Evolutionary conservation across 2,888 invertebrate genomes (phyloP).

Genomic region (Desoria tigrina): DNA sequence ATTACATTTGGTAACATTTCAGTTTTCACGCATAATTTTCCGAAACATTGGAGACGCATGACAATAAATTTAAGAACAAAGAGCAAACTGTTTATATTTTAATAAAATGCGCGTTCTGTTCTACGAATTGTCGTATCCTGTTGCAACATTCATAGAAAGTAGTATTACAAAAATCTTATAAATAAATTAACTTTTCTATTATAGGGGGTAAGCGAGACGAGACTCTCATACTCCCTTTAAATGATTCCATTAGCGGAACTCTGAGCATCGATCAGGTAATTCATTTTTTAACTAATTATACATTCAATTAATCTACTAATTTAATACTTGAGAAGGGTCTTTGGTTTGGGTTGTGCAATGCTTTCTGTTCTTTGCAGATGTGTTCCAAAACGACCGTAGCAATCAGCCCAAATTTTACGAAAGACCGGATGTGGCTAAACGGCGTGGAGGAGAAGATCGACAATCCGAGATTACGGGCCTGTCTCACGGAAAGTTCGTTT

Average conservation of each 20-base stretch:
- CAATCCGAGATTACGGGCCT: constrained; percentile 73
- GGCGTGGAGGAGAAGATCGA: constrained; percentile 73
- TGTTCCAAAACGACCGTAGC: constrained; percentile 87
- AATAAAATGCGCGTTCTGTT: too few species aligned
- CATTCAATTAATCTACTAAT: neutral
- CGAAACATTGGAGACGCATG: too few species aligned
- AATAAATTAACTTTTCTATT: constrained; percentile 11
- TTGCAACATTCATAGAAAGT: too few species aligned
- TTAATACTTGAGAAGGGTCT: constrained; percentile 6
- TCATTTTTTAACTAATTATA: constrained; percentile 5
- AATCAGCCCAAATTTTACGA: constrained; percentile 69
- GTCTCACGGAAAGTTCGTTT: constrained; percentile 71
- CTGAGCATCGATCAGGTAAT: constrained; percentile 75
- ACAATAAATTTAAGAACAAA: too few species aligned
- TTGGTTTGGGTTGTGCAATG: too few species aligned
- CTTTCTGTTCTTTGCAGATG: too few species aligned
- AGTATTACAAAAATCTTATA: neutral
- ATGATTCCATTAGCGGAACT: constrained; percentile 93
- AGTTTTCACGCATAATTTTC: too few species aligned
- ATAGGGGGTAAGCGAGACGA: constrained; percentile 95
- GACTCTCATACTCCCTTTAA: constrained; percentile 85
- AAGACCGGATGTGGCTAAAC: constrained; percentile 86
- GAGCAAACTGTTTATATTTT: too few species aligned
- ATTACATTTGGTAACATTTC: too few species aligned
- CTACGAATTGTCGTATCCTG: too few species aligned